A percentile compares a stretch with the other conserved stretches of the same genome.
These are phyloP conservation scores for Operophtera brumata DNA, from an alignment of 2,888 invertebrate species.

Conservation along the genomic window DNA sequence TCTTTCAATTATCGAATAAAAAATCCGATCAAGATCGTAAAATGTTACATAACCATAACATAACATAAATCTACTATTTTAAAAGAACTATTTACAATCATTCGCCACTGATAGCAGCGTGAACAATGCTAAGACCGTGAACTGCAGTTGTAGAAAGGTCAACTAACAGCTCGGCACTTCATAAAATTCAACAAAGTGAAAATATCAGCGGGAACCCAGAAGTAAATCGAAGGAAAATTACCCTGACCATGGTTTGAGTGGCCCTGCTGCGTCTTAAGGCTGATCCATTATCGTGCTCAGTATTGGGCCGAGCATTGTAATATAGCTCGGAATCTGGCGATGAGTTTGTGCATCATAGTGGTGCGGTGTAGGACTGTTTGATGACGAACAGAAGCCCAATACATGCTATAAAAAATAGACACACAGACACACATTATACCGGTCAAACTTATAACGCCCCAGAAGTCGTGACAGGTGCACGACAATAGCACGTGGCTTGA, in stretches of 20 bases:
- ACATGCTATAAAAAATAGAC: neutral
- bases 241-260: conserved; percentile 18
- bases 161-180: conserved; percentile 8
- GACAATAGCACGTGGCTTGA: no score
- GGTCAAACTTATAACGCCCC: no score
- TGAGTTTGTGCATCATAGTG: neutral
- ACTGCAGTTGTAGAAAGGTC: conserved; percentile 9
- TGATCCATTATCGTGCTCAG: conserved; percentile 13
- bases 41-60: no score
- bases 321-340: conserved; percentile 9
- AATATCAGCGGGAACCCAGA: conserved; percentile 18
- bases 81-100: neutral
- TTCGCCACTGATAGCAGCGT: neutral
- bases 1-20: no score
- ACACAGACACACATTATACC: no score
- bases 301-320: conserved; percentile 21
- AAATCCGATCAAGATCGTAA: no score
- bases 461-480: no score
- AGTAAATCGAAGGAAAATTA: conserved; percentile 30
- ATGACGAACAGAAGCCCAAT: neutral
- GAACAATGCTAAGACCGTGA: conserved; percentile 10
- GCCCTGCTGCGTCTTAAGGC: conserved; percentile 17
- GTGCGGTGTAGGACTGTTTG: neutral
- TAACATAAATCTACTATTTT: no score
- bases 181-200: conserved; percentile 14